Evolutionary conservation across 2,888 invertebrate genomes (phyloP), one percentile per base, ranked within the genome.

Genomic region (Rhogogaster chlorosoma): DNA sequence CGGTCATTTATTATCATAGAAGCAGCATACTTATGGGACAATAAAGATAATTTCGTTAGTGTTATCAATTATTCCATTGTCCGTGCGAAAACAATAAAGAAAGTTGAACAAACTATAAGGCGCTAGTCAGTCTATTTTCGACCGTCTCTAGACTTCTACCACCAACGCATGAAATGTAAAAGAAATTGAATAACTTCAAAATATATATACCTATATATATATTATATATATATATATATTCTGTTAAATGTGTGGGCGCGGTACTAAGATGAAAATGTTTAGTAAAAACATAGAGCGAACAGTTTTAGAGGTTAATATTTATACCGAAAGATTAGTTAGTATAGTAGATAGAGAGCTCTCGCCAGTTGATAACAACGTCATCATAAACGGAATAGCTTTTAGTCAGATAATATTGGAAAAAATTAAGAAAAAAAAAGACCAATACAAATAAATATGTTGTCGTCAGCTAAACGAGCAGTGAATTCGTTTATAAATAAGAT

Each of bases 1-100:
- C 12, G 12, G 15, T 61, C 18, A 18, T 6, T 57, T 6, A 22
- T 67, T 18, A 15, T 29, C 15, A 67, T 29, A 49, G 86, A 87
- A 87, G 86, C 88, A 53, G n/a, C n/a, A 53, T 53, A 38, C 38
- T 0, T 38, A n/a, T 53, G 53, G n/a, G 1, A 53, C n/a, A 53
- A 53, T n/a, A 53, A 53, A 53, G 53, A 45, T n/a, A 53, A 53
- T 1, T 53, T 7, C 53, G 53, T 6, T n/a, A 53, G n/a, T n/a
- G 7, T 53, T 53, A 53, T 53, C n/a, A 53, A 53, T 53, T 1
- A n/a, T 53, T n/a, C 0, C 18, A 53, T 53, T 53, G 0, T n/a
- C n/a, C 7, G 53, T 53, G n/a, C n/a, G n/a, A 49, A 53, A 53
- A 53, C 7, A 53, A 18, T n/a, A n/a, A n/a, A 53, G 7, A n/a